Evolutionary conservation across 2,113 vertebrate species (phyloP).

Genomic region (Corythornis madagascariensis): DNA sequence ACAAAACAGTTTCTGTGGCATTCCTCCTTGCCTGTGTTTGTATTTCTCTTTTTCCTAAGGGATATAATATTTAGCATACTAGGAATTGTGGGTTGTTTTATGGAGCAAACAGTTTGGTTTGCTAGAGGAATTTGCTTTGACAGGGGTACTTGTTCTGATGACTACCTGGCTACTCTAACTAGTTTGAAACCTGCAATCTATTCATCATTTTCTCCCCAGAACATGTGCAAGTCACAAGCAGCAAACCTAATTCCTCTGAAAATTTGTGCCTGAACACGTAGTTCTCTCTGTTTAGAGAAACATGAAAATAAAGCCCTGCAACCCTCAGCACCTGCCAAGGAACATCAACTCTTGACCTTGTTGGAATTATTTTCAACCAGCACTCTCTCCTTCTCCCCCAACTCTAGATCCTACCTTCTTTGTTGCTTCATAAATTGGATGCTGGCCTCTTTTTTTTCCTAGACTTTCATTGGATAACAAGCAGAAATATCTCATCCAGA

Average conservation of each 20-base stretch:
- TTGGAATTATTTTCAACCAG: neutral
- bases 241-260: neutral
- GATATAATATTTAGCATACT: conserved; percentile 31
- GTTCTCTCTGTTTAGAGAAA: neutral
- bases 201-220: neutral
- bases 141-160: neutral
- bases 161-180: neutral
- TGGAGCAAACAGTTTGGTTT: neutral
- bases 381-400: neutral
- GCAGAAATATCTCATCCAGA: neutral
- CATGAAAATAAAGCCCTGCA: neutral
- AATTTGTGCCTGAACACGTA: neutral
- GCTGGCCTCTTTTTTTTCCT: neutral
- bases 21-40: conserved; percentile 42
- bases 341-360: neutral
- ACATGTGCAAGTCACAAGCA: neutral
- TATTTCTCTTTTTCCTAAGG: conserved; percentile 36
- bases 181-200: neutral
- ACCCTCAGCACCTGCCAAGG: conserved; percentile 8
- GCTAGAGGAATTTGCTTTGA: conserved; percentile 31
- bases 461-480: neutral
- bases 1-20: conserved; percentile 15
- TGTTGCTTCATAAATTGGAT: neutral
- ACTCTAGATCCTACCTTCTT: neutral
- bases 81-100: conserved; percentile 26